Evolutionary conservation across 2,797 vertebrate genomes (phyloP).

Genomic region (Petrocephalus sullivani): DNA sequence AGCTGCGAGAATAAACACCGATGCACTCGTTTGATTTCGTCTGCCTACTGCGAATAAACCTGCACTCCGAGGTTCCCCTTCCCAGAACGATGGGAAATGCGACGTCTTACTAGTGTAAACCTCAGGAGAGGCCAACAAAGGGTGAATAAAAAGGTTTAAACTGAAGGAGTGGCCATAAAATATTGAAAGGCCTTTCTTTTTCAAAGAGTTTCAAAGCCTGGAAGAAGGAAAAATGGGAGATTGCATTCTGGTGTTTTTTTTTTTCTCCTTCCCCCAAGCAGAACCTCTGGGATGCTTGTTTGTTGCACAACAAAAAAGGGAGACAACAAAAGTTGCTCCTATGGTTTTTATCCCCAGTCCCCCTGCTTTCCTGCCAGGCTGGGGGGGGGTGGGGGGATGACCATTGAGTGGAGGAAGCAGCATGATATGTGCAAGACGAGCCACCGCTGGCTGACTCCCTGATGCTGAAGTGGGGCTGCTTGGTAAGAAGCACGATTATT

Average conservation of each 20-base stretch:
- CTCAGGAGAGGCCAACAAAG: slow-evolving; percentile 10
- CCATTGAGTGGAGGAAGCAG: neutral
- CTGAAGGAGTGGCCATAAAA: slow-evolving; percentile 41
- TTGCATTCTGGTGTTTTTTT: slow-evolving; percentile 52
- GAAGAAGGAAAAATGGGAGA: slow-evolving; percentile 30
- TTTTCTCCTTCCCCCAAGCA: neutral
- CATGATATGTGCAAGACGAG: neutral
- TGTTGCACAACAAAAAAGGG: slow-evolving; percentile 43
- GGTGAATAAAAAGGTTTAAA: slow-evolving; percentile 41
- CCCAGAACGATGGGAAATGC: neutral
- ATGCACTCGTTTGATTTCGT: neutral
- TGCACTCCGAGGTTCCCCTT: neutral
- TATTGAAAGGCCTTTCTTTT: slow-evolving; percentile 52
- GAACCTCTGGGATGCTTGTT: slow-evolving; percentile 43
- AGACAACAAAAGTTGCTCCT: slow-evolving; percentile 55
- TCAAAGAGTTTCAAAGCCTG: slow-evolving; percentile 30
- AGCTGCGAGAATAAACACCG: neutral
- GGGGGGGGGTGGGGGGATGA: neutral
- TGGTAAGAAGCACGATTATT: neutral
- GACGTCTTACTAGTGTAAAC: slow-evolving; percentile 16
- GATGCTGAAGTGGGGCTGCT: neutral
- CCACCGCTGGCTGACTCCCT: neutral
- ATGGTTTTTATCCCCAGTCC: slow-evolving; percentile 50
- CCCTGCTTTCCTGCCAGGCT: slow-evolving; percentile 16
- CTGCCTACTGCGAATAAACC: neutral